phyloP scores from a whole-genome alignment of 2,797 vertebrate genomes.

The Ctenopoma multispine region DNA sequence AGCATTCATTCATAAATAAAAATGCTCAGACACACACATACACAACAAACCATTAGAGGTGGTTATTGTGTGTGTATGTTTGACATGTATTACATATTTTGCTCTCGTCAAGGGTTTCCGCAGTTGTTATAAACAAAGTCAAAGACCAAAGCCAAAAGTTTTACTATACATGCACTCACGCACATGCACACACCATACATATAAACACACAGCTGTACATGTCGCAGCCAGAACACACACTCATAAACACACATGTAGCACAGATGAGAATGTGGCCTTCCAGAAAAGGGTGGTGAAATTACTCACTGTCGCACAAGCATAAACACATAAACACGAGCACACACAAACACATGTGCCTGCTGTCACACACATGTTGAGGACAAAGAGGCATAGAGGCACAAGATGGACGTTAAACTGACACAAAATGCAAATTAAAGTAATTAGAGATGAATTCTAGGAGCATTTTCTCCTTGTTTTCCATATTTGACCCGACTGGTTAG shows the following conservation, averaged over 20 bases:
- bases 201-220: slow-evolving; percentile 41
- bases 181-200: slow-evolving; percentile 24
- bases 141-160: slow-evolving; percentile 41
- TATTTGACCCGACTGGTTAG: slow-evolving; percentile 23
- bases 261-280: slow-evolving; percentile 56
- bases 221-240: slow-evolving; percentile 23
- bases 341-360: neutral
- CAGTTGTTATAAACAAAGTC: slow-evolving; percentile 42
- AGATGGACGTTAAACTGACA: slow-evolving; percentile 10
- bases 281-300: slow-evolving; percentile 20
- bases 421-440: slow-evolving; percentile 30
- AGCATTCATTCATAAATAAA: slow-evolving; percentile 26
- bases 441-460: slow-evolving; percentile 3
- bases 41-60: slow-evolving; percentile 19
- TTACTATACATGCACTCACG: slow-evolving; percentile 32
- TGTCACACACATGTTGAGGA: neutral
- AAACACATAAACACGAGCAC: slow-evolving; percentile 35
- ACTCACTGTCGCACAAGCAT: slow-evolving; percentile 33
- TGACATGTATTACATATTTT: slow-evolving; percentile 17
- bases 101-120: slow-evolving; percentile 30
- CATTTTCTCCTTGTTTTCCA: slow-evolving; percentile 17
- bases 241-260: slow-evolving; percentile 66
- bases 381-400: neutral
- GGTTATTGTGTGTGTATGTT: slow-evolving; percentile 11
- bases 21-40: slow-evolving; percentile 17